Evolutionary conservation across 1,140 invertebrate species (phyloP).

Genomic region (Sinonovacula constricta): DNA sequence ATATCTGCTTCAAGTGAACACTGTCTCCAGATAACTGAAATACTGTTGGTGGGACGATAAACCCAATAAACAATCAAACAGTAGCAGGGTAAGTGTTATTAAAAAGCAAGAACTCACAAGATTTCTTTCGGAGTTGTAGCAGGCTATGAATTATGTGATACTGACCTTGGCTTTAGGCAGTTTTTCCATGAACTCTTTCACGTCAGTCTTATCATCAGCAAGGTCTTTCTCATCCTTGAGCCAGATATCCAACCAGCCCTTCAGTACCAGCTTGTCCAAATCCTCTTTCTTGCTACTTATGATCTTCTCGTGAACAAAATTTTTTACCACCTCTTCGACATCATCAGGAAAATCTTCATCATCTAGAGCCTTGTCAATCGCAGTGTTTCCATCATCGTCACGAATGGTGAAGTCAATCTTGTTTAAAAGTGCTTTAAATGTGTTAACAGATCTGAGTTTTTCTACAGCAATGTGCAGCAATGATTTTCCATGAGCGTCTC

Average conservation of each 20-base stretch:
- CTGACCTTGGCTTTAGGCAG: conserved; percentile 53
- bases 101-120: no score
- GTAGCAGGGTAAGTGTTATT: no score
- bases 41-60: no score
- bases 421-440: conserved; percentile 58
- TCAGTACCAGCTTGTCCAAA: conserved; percentile 46
- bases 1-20: no score
- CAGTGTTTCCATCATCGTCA: conserved; percentile 56
- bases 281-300: conserved; percentile 40
- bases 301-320: conserved; percentile 46
- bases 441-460: conserved; percentile 38
- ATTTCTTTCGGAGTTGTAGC: no score
- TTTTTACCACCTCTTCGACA: conserved; percentile 37
- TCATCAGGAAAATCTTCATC: conserved; percentile 42
- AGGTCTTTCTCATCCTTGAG: conserved; percentile 15
- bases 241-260: conserved; percentile 57
- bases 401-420: conserved; percentile 50
- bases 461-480: conserved; percentile 57
- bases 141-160: not conserved
- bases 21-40: no score
- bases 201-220: conserved; percentile 37
- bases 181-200: conserved; percentile 48
- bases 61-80: no score
- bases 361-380: conserved; percentile 56
- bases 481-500: conserved; percentile 51